Conservation (phyloP, 1,140 invertebrate species). For the Grapholita molesta region DNA sequence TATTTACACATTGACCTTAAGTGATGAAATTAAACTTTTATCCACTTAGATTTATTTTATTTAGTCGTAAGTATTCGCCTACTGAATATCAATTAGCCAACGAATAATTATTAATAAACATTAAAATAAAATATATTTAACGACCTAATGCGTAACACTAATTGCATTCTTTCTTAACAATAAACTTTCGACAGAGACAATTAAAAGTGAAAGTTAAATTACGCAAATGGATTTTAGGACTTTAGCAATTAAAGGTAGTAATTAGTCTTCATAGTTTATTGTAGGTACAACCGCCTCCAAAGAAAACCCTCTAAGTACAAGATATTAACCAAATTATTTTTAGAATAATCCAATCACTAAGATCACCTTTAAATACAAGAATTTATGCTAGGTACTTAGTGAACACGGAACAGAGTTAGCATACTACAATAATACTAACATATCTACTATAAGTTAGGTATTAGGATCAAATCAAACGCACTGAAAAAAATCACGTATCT, state of each 20-base stretch:
- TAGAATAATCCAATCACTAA: no score
- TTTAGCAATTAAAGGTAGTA: neutral
- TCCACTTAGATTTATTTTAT: no score
- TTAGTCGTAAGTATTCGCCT: no score
- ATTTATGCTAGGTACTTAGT: no score
- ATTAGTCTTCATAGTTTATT: neutral
- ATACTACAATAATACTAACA: no score
- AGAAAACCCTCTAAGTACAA: neutral
- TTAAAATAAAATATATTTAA: neutral
- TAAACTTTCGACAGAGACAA: slow-evolving; percentile 3
- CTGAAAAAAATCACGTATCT: no score
- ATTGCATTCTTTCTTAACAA: slow-evolving; percentile 10
- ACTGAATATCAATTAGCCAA: no score
- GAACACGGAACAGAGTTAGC: no score
- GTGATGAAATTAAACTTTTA: no score
- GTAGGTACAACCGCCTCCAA: neutral
- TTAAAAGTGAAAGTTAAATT: slow-evolving; percentile 11
- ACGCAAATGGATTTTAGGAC: neutral
- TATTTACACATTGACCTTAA: no score
- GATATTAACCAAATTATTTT: neutral
- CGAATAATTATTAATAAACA: neutral
- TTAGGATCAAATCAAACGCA: no score
- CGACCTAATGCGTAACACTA: neutral
- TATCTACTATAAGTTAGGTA: no score
- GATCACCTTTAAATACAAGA: neutral